phyloP scores from a whole-genome alignment of 1,140 invertebrate species.

The Psilanteris sp. region DNA sequence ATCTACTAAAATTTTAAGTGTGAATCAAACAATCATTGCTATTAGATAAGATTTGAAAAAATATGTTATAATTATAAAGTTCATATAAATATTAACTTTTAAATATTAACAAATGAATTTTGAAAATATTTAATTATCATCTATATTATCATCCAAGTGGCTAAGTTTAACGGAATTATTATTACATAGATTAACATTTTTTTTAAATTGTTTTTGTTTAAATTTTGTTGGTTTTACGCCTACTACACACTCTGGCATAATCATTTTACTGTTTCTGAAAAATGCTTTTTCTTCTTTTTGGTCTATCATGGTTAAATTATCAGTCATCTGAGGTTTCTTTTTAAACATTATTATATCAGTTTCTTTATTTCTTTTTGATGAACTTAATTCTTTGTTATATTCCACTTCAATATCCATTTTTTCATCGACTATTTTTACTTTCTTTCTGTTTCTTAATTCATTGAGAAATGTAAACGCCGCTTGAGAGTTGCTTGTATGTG shows the following conservation, averaged over 20 bases:
- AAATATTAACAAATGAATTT: too few species aligned
- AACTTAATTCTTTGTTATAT: slow-evolving; percentile 15
- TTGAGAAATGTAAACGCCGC: slow-evolving; percentile 86
- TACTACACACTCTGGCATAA: slow-evolving; percentile 90
- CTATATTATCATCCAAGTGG: slow-evolving; percentile 28
- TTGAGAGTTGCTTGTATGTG: slow-evolving; percentile 85
- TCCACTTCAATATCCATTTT: slow-evolving; percentile 58
- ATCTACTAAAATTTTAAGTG: too few species aligned
- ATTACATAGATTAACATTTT: not conserved
- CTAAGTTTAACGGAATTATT: slow-evolving; percentile 17
- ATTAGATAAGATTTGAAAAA: too few species aligned
- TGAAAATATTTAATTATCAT: slow-evolving; percentile 14
- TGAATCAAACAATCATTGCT: too few species aligned
- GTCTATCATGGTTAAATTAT: not conserved
- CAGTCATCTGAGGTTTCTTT: slow-evolving; percentile 40
- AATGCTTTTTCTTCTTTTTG: slow-evolving; percentile 78
- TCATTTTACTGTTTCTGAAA: slow-evolving; percentile 84
- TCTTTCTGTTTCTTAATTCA: slow-evolving; percentile 80
- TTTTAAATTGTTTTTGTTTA: slow-evolving; percentile 26
- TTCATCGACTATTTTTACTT: slow-evolving; percentile 65
- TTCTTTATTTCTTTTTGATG: slow-evolving; percentile 39
- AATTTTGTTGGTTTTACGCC: slow-evolving; percentile 82
- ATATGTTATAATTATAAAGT: too few species aligned
- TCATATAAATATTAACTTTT: not conserved
- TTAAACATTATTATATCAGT: slow-evolving; percentile 64